Evolutionary conservation across 2,113 vertebrate species (phyloP), one percentile per base, ranked within the genome.

Genomic region (Melanotaenia duboulayi): DNA sequence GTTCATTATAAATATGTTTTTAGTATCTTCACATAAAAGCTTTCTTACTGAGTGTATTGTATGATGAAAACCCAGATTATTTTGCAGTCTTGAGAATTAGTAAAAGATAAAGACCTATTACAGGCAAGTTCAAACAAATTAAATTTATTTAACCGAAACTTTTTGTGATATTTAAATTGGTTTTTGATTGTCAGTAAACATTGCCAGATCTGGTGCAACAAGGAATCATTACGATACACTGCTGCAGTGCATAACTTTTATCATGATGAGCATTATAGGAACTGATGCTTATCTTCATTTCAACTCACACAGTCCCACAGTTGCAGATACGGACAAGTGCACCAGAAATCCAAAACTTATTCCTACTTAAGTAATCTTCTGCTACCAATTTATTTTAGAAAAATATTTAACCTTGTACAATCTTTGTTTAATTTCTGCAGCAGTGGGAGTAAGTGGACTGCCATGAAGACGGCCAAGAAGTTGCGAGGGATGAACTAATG

Each of bases 111-210:
- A 10, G 11, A 10, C 22, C 9, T 54, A 59, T 62, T n/a, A 32
- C 23, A 40, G 2, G 4, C 5, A 14, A 10, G 7, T 19, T 49
- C 2, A 72, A n/a, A 35, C 42, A 60, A 74, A 61, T 66, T 17
- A 6, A 64, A 61, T 11, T 10, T 1, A 49, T 37, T 63, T 73
- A 65, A 42, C 44, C n/a, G 19, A 63, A 66, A 81, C 22, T 7
- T 57, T 57, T 57, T 9, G 24, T 59, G 3, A 20, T 6, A n/a
- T 48, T 8, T 51, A 2, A 10, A 7, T 7, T 2, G 48, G 50
- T 57, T 46, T 46, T 23, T 52, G 3, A 56, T 0, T 51, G 48
- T 61, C 32, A 60, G 25, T 13, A 62, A 19, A 3, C 0, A 0
- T 44, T 12, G 59, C 9, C 24, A 24, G 23, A 67, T 54, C 42